Evolutionary conservation across 2,888 invertebrate genomes (phyloP).

Genomic region (Drosophila nigritarsus): DNA sequence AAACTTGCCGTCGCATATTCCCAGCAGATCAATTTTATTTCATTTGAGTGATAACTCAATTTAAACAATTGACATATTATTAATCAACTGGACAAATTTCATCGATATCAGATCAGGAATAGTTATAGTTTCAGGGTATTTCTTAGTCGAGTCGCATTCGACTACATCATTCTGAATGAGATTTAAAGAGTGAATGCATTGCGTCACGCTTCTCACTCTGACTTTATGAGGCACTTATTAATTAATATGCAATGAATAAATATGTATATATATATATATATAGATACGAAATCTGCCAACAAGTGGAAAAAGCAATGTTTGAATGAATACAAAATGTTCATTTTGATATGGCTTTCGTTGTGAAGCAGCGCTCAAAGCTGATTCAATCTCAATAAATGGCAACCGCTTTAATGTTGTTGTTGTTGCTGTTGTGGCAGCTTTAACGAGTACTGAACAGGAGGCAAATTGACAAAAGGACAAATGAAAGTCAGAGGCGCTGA

Average conservation of each 20-base stretch:
- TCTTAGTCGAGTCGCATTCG: neutral
- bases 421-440: neutral
- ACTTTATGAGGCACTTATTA: neutral
- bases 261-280: neutral
- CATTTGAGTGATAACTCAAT: neutral
- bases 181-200: neutral
- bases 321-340: neutral
- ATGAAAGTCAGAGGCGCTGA: constrained; percentile 57
- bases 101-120: neutral
- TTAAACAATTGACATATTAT: neutral
- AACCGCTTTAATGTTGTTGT: constrained; percentile 12
- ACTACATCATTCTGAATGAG: too few relatives aligned
- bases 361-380: neutral
- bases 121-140: neutral
- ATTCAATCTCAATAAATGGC: constrained; percentile 8
- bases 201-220: neutral
- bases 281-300: too few relatives aligned
- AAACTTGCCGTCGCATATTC: neutral
- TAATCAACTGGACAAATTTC: neutral
- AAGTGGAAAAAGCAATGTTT: too few relatives aligned
- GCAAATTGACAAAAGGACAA: constrained; percentile 52
- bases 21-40: neutral
- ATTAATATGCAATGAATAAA: neutral
- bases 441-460: constrained; percentile 3
- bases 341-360: neutral